Conservation (phyloP, 2,888 invertebrate genomes). For the Fragum whitleyi region DNA sequence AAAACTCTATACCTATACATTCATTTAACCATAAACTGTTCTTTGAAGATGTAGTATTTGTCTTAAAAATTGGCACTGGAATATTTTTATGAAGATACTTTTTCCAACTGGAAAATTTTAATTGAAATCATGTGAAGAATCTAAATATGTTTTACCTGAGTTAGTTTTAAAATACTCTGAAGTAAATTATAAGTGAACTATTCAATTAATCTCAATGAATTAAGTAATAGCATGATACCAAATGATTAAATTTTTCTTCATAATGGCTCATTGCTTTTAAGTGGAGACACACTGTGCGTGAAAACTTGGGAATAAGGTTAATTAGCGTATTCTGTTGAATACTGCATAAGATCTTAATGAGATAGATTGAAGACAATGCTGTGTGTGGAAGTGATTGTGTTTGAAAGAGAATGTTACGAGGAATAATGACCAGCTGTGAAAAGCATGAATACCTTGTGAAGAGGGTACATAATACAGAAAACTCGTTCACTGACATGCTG, state of each 20-base stretch:
- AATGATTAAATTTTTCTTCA: not conserved
- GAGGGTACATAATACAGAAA: not conserved
- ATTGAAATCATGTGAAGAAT: too few relatives aligned
- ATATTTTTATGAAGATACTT: not conserved
- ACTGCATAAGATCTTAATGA: conserved; percentile 25
- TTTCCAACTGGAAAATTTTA: not conserved
- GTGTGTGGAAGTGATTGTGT: not conserved
- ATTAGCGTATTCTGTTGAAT: conserved; percentile 21
- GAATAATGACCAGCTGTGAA: conserved; percentile 14
- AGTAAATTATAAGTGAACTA: not conserved
- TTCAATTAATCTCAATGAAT: not conserved
- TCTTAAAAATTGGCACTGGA: not conserved
- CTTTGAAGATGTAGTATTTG: too few relatives aligned
- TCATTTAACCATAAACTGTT: too few relatives aligned
- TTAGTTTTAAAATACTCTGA: not conserved
- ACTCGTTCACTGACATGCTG: not conserved
- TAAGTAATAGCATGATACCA: not conserved
- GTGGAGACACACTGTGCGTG: not conserved
- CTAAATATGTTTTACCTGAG: not conserved
- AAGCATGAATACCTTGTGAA: not conserved
- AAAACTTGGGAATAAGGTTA: conserved; percentile 3
- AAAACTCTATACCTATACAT: too few relatives aligned
- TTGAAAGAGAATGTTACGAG: conserved; percentile 12
- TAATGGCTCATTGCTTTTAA: not conserved
- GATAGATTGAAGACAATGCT: not conserved